These are phyloP conservation scores for Leptinotarsa tumamoca DNA, from an alignment of 2,888 invertebrate species.

Conservation along the genomic window DNA sequence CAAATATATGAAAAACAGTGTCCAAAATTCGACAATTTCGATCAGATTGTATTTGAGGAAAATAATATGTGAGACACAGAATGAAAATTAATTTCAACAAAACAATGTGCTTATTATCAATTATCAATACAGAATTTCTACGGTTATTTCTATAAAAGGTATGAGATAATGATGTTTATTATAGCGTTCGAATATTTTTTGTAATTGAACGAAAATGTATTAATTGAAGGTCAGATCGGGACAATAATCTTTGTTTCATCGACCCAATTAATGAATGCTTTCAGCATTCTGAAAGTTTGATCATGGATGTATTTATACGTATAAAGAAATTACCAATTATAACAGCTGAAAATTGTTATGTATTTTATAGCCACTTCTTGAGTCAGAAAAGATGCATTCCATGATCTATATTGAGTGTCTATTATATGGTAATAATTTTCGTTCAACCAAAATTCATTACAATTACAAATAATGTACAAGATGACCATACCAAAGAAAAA, in stretches of 20 bases:
- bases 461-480: too few relatives aligned
- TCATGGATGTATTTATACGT: slow-evolving; percentile 35
- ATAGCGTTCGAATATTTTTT: slow-evolving; percentile 39
- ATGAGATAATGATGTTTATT: slow-evolving; percentile 53
- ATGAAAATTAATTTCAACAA: too few relatives aligned
- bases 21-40: too few relatives aligned
- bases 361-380: slow-evolving; percentile 19
- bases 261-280: slow-evolving; percentile 54
- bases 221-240: slow-evolving; percentile 41
- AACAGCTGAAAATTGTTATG: slow-evolving; percentile 11
- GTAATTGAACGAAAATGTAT: slow-evolving; percentile 28
- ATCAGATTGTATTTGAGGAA: too few relatives aligned
- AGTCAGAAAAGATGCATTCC: background rate
- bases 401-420: background rate
- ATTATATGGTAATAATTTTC: too few relatives aligned
- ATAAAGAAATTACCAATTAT: slow-evolving; percentile 54
- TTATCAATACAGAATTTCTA: slow-evolving; percentile 44
- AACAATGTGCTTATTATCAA: slow-evolving; percentile 18
- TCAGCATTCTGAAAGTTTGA: slow-evolving; percentile 31
- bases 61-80: too few relatives aligned
- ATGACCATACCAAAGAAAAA: too few relatives aligned
- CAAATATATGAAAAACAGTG: too few relatives aligned
- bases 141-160: slow-evolving; percentile 56
- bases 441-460: too few relatives aligned
- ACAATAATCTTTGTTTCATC: slow-evolving; percentile 35